Evolutionary conservation across 2,888 invertebrate genomes (phyloP).

Genomic region (Nomada fabriciana): DNA sequence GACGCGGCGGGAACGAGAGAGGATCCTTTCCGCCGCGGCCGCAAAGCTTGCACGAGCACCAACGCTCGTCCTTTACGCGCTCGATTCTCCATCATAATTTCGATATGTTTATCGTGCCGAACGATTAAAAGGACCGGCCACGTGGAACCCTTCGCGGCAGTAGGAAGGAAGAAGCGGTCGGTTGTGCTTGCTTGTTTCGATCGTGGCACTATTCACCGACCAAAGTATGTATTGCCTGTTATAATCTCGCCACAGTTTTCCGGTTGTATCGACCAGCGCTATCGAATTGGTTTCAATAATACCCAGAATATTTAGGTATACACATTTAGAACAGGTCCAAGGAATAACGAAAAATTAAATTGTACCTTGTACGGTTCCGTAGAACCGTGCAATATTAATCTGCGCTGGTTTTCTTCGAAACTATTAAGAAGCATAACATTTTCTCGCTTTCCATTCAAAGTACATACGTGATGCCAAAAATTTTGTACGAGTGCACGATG

Average conservation of each 20-base stretch:
- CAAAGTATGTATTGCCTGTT: background rate
- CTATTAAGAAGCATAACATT: conserved; percentile 6
- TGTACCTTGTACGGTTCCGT: no score
- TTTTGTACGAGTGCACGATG: background rate
- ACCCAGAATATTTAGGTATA: background rate
- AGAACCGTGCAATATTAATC: no score
- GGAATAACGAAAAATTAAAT: no score
- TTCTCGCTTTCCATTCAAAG: background rate
- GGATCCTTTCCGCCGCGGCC: conserved; percentile 57
- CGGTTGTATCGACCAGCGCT: no score
- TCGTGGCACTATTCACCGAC: background rate
- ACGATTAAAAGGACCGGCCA: conserved; percentile 71
- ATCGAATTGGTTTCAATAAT: background rate
- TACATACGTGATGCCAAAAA: background rate
- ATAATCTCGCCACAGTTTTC: background rate
- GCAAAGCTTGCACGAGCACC: conserved; percentile 48
- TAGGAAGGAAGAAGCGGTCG: conserved; percentile 63
- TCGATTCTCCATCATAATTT: conserved; percentile 75
- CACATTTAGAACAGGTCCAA: background rate
- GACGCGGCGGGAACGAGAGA: conserved; percentile 24
- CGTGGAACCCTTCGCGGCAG: conserved; percentile 44
- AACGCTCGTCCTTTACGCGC: conserved; percentile 54
- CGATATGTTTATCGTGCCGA: conserved; percentile 75
- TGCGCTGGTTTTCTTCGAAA: background rate
- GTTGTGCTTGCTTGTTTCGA: background rate